A percentile compares a stretch with the other conserved stretches of the same genome.
These are phyloP conservation scores for Diplodus sargus DNA, from an alignment of 2,797 vertebrate species.

Conservation along the genomic window DNA sequence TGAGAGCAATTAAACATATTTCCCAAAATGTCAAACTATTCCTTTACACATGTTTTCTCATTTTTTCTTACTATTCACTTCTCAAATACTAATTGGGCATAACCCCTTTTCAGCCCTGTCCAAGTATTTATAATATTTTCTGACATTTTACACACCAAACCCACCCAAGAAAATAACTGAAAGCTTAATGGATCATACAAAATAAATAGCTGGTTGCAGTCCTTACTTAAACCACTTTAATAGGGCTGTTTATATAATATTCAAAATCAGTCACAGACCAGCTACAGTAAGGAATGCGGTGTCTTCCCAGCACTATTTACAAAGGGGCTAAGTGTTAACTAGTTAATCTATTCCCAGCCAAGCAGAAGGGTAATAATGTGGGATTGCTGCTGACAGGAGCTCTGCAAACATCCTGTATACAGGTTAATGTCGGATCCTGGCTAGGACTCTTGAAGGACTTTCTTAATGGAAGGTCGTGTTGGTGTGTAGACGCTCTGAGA, in stretches of 20 bases:
- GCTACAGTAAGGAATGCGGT: neutral
- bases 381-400: constrained; percentile 28
- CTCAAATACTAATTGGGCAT: no score
- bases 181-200: no score
- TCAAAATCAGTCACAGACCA: constrained; percentile 4
- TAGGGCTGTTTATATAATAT: constrained; percentile 3
- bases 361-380: constrained; percentile 31
- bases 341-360: neutral
- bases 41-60: neutral
- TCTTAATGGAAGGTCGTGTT: neutral
- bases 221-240: neutral
- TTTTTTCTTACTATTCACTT: no score
- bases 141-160: no score
- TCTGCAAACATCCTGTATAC: constrained; percentile 57
- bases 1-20: neutral
- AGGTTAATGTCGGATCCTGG: constrained; percentile 33
- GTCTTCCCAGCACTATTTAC: neutral
- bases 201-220: neutral
- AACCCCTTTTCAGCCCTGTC: no score
- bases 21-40: neutral
- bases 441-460: neutral
- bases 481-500: neutral
- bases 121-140: no score
- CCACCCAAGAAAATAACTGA: no score
- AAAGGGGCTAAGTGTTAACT: constrained; percentile 27